Percentiles rank a stretch among this genome's conserved stretches.
Evolutionary conservation across 2,797 vertebrate species (phyloP).

Genomic region (Halcyon chelicuti): DNA sequence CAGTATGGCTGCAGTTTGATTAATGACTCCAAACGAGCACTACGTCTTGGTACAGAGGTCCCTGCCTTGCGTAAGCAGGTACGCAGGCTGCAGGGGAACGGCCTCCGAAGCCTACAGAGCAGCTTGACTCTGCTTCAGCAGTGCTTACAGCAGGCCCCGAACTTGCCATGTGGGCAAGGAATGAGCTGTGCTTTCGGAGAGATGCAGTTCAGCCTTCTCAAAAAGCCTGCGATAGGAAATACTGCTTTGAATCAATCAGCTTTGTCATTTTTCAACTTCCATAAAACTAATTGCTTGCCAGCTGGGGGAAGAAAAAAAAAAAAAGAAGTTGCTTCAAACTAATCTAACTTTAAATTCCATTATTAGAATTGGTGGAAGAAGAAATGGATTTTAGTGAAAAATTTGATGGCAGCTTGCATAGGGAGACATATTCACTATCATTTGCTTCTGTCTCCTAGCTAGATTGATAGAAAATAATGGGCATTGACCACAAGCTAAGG

Average conservation of each 20-base stretch:
- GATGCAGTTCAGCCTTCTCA: accelerated
- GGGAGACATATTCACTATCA: slow-evolving; percentile 49
- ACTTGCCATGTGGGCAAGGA: background rate
- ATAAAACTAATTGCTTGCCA: slow-evolving; percentile 44
- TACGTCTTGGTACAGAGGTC: background rate
- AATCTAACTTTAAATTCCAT: slow-evolving; percentile 61
- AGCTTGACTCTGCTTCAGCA: background rate
- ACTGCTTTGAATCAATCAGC: background rate
- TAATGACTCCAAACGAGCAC: slow-evolving; percentile 66
- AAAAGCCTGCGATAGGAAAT: background rate
- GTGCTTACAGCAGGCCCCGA: background rate
- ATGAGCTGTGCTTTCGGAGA: background rate
- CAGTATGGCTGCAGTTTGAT: slow-evolving; percentile 53
- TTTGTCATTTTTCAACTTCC: slow-evolving; percentile 23
- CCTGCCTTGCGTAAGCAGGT: background rate
- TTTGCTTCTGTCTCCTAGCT: slow-evolving; percentile 26
- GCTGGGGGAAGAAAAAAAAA: accelerated
- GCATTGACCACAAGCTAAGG: slow-evolving; percentile 61
- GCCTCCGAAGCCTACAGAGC: background rate
- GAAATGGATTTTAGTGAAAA: slow-evolving; percentile 54
- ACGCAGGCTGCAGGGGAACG: background rate
- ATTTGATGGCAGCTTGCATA: slow-evolving; percentile 39
- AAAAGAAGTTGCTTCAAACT: slow-evolving; percentile 36
- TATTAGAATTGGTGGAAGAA: slow-evolving; percentile 40
- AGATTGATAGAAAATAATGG: slow-evolving; percentile 65